A percentile compares a stretch with the other conserved stretches of the same genome.
Evolutionary conservation across 1,140 invertebrate species (phyloP).

Genomic region (Chionoecetes opilio): DNA sequence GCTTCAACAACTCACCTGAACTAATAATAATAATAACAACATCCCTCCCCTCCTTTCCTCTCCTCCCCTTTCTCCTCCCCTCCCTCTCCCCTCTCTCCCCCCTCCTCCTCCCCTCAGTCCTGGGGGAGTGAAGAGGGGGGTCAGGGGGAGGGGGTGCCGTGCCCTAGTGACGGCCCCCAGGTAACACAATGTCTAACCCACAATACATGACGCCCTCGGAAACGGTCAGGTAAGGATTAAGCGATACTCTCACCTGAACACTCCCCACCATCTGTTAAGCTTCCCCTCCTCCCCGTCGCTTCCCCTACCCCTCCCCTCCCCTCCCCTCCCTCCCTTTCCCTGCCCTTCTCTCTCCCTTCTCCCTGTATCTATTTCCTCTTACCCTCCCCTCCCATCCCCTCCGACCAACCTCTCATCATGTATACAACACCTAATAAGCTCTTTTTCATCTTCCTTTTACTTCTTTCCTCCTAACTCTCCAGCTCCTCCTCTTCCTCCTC

Average conservation of each 20-base stretch:
- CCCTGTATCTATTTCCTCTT: not conserved
- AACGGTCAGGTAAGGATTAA: constrained; percentile 54
- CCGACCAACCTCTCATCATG: no score
- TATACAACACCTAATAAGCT: not conserved
- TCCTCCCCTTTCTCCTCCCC: not conserved
- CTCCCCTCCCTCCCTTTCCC: not conserved
- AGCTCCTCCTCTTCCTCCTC: not conserved
- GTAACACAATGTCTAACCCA: not conserved
- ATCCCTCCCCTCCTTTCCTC: not conserved
- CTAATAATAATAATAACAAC: not conserved
- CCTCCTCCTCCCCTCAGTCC: not conserved
- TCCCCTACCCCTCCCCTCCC: not conserved
- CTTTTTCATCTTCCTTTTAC: not conserved
- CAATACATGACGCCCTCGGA: constrained; percentile 2
- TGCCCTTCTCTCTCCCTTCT: not conserved
- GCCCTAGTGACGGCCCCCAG: not conserved
- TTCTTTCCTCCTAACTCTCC: not conserved
- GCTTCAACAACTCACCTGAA: not conserved
- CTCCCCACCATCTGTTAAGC: not conserved
- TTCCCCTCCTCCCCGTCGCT: constrained; percentile 12
- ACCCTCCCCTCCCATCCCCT: no score
- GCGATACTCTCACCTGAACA: not conserved
- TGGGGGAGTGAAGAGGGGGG: not conserved
- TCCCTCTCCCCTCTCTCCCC: not conserved
- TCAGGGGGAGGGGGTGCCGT: not conserved